These are phyloP conservation scores for Lanistes nyassanus DNA, from an alignment of 1,140 invertebrate genomes.

Conservation along the genomic window DNA sequence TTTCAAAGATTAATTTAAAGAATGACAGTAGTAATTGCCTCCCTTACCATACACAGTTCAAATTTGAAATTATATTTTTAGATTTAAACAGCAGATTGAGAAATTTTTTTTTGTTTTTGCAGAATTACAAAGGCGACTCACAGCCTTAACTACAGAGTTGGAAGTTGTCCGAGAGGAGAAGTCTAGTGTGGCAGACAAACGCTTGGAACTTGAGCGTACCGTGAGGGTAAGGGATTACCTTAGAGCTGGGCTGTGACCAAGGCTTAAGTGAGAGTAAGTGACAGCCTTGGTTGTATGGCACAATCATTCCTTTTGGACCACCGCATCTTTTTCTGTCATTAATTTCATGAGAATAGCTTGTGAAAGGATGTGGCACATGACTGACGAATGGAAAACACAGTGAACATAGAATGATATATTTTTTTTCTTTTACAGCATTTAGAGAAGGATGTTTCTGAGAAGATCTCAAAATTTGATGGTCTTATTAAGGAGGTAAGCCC, in stretches of 20 bases:
- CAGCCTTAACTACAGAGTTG: slow-evolving; percentile 40
- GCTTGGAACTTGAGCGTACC: slow-evolving; percentile 42
- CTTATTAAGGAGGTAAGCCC: slow-evolving; percentile 47
- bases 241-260: too few relatives aligned
- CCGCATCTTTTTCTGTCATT: neutral
- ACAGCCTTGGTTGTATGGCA: too few relatives aligned
- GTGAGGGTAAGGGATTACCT: slow-evolving; percentile 28
- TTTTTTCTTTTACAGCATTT: slow-evolving; percentile 30
- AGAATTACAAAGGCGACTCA: slow-evolving; percentile 37
- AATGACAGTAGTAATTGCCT: too few relatives aligned
- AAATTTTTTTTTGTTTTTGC: slow-evolving; percentile 14
- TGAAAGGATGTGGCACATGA: too few relatives aligned
- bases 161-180: slow-evolving; percentile 41
- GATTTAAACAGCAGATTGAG: too few relatives aligned
- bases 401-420: neutral
- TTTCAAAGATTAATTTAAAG: too few relatives aligned
- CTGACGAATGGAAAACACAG: too few relatives aligned
- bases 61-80: too few relatives aligned
- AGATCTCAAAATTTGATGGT: slow-evolving; percentile 47
- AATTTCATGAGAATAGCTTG: neutral
- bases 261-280: too few relatives aligned
- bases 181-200: slow-evolving; percentile 36
- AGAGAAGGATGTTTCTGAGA: slow-evolving; percentile 45
- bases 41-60: too few relatives aligned
- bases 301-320: too few relatives aligned